Conservation (phyloP, 1,140 invertebrate genomes). For the Drusus annulatus region DNA sequence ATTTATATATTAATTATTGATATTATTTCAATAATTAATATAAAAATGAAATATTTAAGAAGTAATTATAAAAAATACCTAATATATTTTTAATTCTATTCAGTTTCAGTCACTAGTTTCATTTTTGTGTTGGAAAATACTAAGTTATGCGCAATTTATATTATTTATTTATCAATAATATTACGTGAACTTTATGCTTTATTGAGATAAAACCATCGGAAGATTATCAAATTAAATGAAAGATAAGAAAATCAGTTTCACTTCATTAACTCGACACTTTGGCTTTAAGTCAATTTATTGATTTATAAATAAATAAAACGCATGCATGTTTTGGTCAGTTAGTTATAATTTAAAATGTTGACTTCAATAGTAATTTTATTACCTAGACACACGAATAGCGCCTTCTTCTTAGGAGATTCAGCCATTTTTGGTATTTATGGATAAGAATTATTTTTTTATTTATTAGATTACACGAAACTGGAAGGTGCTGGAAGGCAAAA, state of each 20-base stretch:
- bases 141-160: background rate
- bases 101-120: background rate
- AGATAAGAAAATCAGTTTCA: background rate
- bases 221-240: too few species aligned
- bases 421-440: too few species aligned
- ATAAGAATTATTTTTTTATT: too few species aligned
- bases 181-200: too few species aligned
- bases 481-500: background rate
- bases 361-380: slow-evolving; percentile 36
- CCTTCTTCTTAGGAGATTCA: slow-evolving; percentile 63
- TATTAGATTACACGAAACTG: background rate
- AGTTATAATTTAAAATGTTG: background rate
- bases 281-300: background rate
- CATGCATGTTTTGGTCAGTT: background rate
- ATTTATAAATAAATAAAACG: slow-evolving; percentile 13
- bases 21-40: too few species aligned
- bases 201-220: too few species aligned
- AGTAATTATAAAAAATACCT: background rate
- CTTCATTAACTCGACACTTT: background rate
- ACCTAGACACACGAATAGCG: slow-evolving; percentile 68
- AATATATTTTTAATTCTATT: background rate
- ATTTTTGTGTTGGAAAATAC: background rate
- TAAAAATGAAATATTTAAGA: too few species aligned
- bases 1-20: too few species aligned
- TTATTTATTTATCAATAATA: background rate